Evolutionary conservation across 2,113 vertebrate genomes (phyloP).

Genomic region (Camelus bactrianus): DNA sequence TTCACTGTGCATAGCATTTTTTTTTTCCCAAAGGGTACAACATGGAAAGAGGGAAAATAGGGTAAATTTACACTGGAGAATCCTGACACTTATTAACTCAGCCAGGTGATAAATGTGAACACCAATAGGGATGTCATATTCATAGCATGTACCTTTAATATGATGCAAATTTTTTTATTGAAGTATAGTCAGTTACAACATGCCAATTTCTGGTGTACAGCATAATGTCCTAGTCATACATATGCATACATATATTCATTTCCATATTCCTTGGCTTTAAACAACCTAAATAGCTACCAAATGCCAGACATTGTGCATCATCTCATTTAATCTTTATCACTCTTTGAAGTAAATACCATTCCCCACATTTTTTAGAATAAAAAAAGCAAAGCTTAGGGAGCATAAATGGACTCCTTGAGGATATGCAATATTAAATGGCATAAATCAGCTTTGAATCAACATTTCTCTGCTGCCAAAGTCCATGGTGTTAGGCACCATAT

Average conservation of each 20-base stretch:
- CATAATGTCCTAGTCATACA: no score
- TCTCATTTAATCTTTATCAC: background rate
- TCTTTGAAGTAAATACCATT: background rate
- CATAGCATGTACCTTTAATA: background rate
- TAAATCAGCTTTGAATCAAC: background rate
- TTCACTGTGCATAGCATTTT: background rate
- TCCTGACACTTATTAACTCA: background rate
- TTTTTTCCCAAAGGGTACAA: background rate
- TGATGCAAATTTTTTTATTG: no score
- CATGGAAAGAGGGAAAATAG: background rate
- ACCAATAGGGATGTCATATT: background rate
- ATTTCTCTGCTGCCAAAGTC: background rate
- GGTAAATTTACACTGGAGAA: background rate
- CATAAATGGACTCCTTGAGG: background rate
- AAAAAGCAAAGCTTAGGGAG: background rate
- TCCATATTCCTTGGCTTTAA: background rate
- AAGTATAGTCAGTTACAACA: no score
- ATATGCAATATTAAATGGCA: background rate
- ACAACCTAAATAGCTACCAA: background rate
- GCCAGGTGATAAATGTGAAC: no score
- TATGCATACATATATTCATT: no score
- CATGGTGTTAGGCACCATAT: background rate
- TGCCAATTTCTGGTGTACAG: no score
- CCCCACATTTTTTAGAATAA: background rate
- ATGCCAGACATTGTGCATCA: background rate